Percentiles rank a stretch among this genome's conserved stretches.
These are phyloP conservation scores for Taenioides sp. DNA, from an alignment of 2,797 vertebrate genomes.

Conservation along the genomic window DNA sequence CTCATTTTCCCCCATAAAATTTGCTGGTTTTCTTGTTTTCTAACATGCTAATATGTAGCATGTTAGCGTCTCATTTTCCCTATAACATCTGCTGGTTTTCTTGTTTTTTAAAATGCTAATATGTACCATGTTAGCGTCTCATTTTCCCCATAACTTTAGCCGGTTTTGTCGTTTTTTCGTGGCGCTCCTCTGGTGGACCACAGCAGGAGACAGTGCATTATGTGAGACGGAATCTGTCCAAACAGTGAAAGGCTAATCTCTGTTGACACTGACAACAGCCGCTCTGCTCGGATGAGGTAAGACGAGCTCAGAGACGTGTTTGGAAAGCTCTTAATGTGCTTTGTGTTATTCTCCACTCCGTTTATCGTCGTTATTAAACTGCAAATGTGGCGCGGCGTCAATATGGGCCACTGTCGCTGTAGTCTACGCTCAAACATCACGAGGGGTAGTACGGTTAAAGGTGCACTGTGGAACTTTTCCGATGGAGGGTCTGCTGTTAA, in stretches of 20 bases:
- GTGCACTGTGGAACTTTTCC: background rate
- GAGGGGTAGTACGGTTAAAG: background rate
- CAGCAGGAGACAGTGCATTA: background rate
- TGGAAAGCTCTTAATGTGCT: constrained; percentile 2
- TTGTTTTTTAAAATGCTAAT: too few relatives aligned
- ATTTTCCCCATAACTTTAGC: too few relatives aligned
- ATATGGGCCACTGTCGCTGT: background rate
- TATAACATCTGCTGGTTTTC: too few relatives aligned
- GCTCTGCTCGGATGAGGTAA: constrained; percentile 34
- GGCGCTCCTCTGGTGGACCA: background rate
- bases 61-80: too few relatives aligned
- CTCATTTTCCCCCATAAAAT: background rate
- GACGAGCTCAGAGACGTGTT: constrained; percentile 1
- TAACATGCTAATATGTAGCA: too few relatives aligned
- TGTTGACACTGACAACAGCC: constrained; percentile 66
- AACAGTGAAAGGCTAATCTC: constrained; percentile 61
- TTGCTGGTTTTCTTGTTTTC: background rate
- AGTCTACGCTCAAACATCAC: background rate
- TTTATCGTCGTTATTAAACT: background rate
- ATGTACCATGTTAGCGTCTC: too few relatives aligned
- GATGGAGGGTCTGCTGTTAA: too few relatives aligned
- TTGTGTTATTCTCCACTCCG: background rate
- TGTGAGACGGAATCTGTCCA: constrained; percentile 43
- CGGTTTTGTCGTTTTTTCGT: too few relatives aligned
- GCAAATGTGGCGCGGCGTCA: background rate